Evolutionary conservation across 2,797 vertebrate species (phyloP).

Genomic region (Capromys pilorides): DNA sequence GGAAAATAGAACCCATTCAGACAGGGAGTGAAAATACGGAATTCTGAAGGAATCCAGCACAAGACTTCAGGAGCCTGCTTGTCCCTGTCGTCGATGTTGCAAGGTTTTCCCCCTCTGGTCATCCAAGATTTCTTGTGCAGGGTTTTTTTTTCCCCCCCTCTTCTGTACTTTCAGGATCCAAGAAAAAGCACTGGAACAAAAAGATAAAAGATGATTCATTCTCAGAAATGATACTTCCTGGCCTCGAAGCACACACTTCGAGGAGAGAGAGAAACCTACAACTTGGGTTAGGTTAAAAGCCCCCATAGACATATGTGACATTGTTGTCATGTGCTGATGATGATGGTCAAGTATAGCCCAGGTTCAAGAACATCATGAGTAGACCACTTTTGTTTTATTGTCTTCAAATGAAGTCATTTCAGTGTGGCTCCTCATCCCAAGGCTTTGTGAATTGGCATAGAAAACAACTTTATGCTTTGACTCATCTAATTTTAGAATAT

Average conservation of each 20-base stretch:
- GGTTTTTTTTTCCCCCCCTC: not conserved
- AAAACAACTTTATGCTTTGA: not conserved
- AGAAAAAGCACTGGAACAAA: not conserved
- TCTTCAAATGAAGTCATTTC: not conserved
- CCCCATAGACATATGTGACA: not conserved
- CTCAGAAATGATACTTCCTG: not conserved
- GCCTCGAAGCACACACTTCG: not conserved
- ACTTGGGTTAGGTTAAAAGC: not conserved
- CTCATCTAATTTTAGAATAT: not conserved
- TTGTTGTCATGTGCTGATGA: not conserved
- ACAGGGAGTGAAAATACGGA: not conserved
- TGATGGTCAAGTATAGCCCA: not conserved
- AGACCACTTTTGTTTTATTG: not conserved
- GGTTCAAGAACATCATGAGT: not conserved
- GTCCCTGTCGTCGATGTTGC: not conserved
- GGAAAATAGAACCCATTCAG: slow-evolving; percentile 7
- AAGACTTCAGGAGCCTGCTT: not conserved
- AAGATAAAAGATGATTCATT: not conserved
- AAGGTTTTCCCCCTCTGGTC: not conserved
- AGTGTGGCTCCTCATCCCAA: not conserved
- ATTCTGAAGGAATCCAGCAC: not conserved
- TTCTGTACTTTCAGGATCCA: not conserved
- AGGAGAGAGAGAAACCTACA: not conserved
- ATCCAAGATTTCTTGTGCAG: not conserved
- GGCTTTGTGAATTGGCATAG: not conserved